Conservation (phyloP, 2,888 invertebrate species). For the Eupithecia dodoneata region DNA sequence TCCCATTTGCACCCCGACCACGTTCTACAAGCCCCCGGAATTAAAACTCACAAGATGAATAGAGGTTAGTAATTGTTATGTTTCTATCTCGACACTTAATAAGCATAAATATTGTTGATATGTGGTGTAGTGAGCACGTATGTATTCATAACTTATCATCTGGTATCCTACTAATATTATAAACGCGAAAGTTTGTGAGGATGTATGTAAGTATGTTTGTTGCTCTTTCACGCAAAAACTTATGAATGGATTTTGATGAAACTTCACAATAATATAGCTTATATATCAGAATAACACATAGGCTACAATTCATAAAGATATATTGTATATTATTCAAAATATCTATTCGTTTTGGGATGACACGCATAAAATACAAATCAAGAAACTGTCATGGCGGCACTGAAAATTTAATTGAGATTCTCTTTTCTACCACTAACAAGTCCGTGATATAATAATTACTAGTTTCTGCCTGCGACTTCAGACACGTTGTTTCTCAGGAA, state of each 20-base stretch:
- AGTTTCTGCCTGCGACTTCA: background rate
- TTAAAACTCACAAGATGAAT: constrained; percentile 43
- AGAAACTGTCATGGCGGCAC: background rate
- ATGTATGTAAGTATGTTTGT: no score
- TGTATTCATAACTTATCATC: background rate
- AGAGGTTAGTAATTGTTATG: constrained; percentile 18
- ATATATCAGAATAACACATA: no score
- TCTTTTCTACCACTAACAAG: background rate
- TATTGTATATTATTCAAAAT: no score
- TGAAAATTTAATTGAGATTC: background rate
- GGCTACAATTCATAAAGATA: no score
- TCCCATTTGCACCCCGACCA: constrained; percentile 53
- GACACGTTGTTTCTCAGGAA: background rate
- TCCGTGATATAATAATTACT: background rate
- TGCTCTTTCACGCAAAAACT: no score
- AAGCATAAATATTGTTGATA: constrained; percentile 6
- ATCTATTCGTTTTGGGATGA: background rate
- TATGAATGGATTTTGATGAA: no score
- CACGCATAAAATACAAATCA: background rate
- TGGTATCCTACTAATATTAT: no score
- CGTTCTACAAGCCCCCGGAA: constrained; percentile 53
- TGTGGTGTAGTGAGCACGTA: background rate
- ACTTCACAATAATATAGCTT: no score
- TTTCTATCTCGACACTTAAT: constrained; percentile 12
- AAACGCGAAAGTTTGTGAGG: no score